These are phyloP conservation scores for Rhagium mordax DNA, from an alignment of 2,888 invertebrate species.

Conservation along the genomic window DNA sequence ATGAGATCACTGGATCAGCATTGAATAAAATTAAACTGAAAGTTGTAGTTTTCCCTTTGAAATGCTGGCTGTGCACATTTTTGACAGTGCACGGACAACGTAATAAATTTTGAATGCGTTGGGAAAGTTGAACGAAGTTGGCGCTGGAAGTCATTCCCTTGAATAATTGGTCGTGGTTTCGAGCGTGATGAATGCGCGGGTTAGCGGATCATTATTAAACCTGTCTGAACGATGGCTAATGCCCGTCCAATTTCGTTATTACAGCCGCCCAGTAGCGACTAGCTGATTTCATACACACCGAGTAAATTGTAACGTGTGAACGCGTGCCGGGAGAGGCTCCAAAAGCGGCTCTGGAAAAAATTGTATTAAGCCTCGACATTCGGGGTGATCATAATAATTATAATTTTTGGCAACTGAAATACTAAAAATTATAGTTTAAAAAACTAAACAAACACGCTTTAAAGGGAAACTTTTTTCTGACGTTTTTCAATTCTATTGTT, in stretches of 20 bases:
- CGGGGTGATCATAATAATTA: too few relatives aligned
- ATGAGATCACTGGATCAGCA: conserved; percentile 42
- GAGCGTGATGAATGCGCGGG: conserved; percentile 59
- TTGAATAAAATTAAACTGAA: conserved; percentile 40
- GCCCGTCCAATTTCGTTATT: conserved; percentile 21
- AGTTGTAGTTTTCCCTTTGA: conserved; percentile 35
- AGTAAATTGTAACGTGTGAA: neutral
- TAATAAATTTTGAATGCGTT: conserved; percentile 54
- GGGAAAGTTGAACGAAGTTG: conserved; percentile 55
- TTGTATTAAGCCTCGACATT: neutral
- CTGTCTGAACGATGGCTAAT: conserved; percentile 45
- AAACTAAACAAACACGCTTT: too few relatives aligned
- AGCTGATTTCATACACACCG: conserved; percentile 11
- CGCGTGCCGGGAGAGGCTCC: neutral
- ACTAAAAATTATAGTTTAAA: too few relatives aligned
- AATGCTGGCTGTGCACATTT: conserved; percentile 36
- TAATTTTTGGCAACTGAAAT: too few relatives aligned
- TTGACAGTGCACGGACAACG: conserved; percentile 46
- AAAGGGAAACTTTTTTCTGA: too few relatives aligned
- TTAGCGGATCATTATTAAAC: conserved; percentile 62
- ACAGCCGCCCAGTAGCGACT: neutral
- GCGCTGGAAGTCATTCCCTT: conserved; percentile 57
- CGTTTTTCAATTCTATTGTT: too few relatives aligned
- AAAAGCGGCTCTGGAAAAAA: neutral
- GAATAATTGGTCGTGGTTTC: conserved; percentile 61